Conservation (phyloP, 2,797 vertebrate species). For the Anguilla megastoma region DNA sequence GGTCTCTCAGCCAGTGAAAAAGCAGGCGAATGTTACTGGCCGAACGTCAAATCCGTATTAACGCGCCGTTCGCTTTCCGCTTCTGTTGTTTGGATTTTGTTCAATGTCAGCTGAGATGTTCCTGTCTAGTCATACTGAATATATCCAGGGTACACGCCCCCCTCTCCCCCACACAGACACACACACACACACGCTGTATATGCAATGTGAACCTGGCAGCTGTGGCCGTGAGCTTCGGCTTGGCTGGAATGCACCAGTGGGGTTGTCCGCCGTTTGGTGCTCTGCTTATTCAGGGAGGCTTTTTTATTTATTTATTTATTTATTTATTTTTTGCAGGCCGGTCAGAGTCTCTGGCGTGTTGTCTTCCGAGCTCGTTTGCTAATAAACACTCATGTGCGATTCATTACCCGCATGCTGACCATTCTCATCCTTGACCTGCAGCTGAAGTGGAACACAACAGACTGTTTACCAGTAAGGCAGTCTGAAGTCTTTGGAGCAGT, state of each 20-base stretch:
- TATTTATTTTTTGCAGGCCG: no score
- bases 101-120: neutral
- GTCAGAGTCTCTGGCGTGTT: constrained; percentile 43
- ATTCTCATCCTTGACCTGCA: constrained; percentile 45
- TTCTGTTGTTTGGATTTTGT: neutral
- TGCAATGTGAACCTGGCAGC: neutral
- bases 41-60: neutral
- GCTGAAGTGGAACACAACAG: constrained; percentile 39
- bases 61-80: neutral
- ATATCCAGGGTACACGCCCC: neutral
- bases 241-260: neutral
- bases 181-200: neutral
- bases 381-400: constrained; percentile 68
- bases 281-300: neutral
- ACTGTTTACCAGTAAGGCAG: constrained; percentile 31
- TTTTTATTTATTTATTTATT: no score
- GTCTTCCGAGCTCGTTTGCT: constrained; percentile 46
- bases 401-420: constrained; percentile 52
- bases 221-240: neutral
- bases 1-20: neutral
- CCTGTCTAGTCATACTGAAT: neutral
- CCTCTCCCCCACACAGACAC: neutral
- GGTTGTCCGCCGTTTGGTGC: neutral
- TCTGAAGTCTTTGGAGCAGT: constrained; percentile 4
- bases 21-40: neutral